Conservation (phyloP, 2,113 vertebrate species). For the Gallinago jamesoni region DNA sequence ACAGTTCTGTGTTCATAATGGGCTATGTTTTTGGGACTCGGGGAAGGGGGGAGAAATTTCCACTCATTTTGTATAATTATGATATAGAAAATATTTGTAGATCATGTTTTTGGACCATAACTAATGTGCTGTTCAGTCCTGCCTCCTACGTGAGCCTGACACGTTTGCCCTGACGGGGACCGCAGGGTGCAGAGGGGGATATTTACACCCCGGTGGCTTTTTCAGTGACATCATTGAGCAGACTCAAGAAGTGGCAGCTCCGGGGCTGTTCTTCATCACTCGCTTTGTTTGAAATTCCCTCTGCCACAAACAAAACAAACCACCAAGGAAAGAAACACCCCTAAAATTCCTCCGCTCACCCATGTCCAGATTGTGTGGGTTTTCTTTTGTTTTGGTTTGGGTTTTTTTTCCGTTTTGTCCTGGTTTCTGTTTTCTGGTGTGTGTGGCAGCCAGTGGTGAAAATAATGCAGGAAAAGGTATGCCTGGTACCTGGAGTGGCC, state of each 20-base stretch:
- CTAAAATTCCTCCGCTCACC: neutral
- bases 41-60: conserved; percentile 47
- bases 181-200: neutral
- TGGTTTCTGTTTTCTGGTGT: neutral
- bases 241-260: neutral
- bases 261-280: conserved; percentile 23
- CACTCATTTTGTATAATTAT: conserved; percentile 64
- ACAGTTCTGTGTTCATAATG: neutral
- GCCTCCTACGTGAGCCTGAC: conserved; percentile 49
- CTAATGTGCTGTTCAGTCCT: neutral
- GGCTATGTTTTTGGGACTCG: neutral
- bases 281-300: neutral
- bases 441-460: neutral
- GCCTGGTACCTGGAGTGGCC: neutral
- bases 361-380: neutral
- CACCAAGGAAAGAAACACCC: neutral
- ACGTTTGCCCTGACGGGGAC: neutral
- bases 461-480: neutral
- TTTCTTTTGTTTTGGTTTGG: neutral
- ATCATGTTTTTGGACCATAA: conserved; percentile 36
- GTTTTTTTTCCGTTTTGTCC: neutral
- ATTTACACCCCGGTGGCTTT: conserved; percentile 15
- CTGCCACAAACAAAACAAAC: neutral
- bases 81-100: conserved; percentile 68
- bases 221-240: neutral